A percentile compares a stretch with the other conserved stretches of the same genome.
phyloP scores from a whole-genome alignment of 2,797 vertebrate species.

The Leptatherina wallacei region DNA sequence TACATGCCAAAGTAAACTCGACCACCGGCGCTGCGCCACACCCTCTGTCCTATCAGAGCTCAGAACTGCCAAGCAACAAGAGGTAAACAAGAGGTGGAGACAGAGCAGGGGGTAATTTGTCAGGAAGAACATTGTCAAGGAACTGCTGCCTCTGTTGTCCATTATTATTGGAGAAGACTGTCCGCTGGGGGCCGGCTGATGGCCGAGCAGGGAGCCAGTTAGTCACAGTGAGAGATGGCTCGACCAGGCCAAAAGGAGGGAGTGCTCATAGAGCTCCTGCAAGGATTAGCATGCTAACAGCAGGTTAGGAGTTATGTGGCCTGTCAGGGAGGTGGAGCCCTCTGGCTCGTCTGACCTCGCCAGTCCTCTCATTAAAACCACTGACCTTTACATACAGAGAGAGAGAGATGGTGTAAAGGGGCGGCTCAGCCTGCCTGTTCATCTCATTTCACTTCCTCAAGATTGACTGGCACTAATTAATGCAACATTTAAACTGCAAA shows the following conservation, averaged over 20 bases:
- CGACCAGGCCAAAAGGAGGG: constrained; percentile 46
- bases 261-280: constrained; percentile 40
- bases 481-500: constrained; percentile 14
- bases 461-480: constrained; percentile 19
- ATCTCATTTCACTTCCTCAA: constrained; percentile 38
- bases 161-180: constrained; percentile 77
- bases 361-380: constrained; percentile 73
- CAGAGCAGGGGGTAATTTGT: constrained; percentile 64
- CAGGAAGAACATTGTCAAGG: constrained; percentile 71
- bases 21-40: constrained; percentile 25
- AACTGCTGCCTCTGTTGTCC: constrained; percentile 68
- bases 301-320: constrained; percentile 58
- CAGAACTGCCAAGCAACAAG: constrained; percentile 69
- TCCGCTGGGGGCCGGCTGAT: constrained; percentile 66
- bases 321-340: constrained; percentile 60
- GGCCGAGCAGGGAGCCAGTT: constrained; percentile 74
- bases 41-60: constrained; percentile 43
- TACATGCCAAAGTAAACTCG: constrained; percentile 40
- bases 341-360: constrained; percentile 66
- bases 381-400: constrained; percentile 69
- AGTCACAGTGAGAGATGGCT: constrained; percentile 79
- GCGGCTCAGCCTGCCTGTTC: constrained; percentile 25
- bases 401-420: constrained; percentile 40
- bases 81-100: constrained; percentile 60
- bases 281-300: constrained; percentile 74